These are phyloP conservation scores for Rattus norvegicus DNA, from an alignment of 2,113 vertebrate genomes.

Conservation along the genomic window GRCr8 NC_086032.1:108469501-108470000, in stretches of 20 bases:
- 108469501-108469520: not conserved
- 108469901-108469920: not conserved
- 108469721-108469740: not conserved
- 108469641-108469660: not conserved
- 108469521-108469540: conserved; percentile 35
- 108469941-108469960: not conserved
- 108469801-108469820: not conserved
- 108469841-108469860: not conserved
- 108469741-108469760: not conserved
- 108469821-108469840: not conserved
- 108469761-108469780: not conserved
- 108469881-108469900: not conserved
- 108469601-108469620: not conserved
- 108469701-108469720: too few relatives aligned
- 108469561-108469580: not conserved
- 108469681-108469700: not conserved
- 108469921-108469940: not conserved
- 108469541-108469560: not conserved
- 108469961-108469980: not conserved
- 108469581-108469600: not conserved
- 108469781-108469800: not conserved
- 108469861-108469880: not conserved
- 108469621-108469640: not conserved
- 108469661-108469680: not conserved
- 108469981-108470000: too few relatives aligned